Evolutionary conservation across 1,140 invertebrate species (phyloP), one percentile per base, ranked within the genome.

Genomic region (Thalassaphorura encarpata): DNA sequence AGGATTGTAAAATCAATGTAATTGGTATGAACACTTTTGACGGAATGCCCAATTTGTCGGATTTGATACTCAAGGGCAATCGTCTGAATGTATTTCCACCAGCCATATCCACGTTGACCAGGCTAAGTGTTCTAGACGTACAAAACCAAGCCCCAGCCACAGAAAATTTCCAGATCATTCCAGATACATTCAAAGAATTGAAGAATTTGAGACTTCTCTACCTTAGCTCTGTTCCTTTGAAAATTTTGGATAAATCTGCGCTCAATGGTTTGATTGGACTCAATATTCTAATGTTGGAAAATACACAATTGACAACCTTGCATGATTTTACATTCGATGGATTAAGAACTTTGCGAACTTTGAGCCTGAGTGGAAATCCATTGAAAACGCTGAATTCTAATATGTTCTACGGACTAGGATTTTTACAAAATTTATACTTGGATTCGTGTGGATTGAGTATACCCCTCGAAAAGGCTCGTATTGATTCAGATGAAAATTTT

Each of bases 211-310:
- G 13, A 19, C 3, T 29, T 29, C 5, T 43, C 28, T 2, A 28
- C 48, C 33, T 36, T 24, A 26, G 15, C 4, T 13, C 13, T 8
- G 8, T 27, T 5, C 16, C 15, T 15, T 16, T 60, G 23, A 18
- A 15, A 1, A 8, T 1, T 3, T 21, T 60, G 40, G 26, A 28
- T 11, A 2, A 11, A 1, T 26, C 41, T 2, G 18, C 23, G 8
- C 59, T 62, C 18, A n/a, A 24, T 6, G 56, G 56, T 1, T 42
- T 62, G 6, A 24, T 21, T 2, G 50, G 36, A 19, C 31, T 62
- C 5, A 19, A 36, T 5, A 13, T 28, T 18, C 26, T 62, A 4
- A 11, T 29, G 1, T 15, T 59, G 42, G 40, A 50, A 23, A 26
- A 47, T 19, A 28, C 24, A 6, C 29, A 47, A 28, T 19, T 62